Evolutionary conservation across 2,797 vertebrate genomes (phyloP).

Genomic region (Microcaecilia unicolor): DNA sequence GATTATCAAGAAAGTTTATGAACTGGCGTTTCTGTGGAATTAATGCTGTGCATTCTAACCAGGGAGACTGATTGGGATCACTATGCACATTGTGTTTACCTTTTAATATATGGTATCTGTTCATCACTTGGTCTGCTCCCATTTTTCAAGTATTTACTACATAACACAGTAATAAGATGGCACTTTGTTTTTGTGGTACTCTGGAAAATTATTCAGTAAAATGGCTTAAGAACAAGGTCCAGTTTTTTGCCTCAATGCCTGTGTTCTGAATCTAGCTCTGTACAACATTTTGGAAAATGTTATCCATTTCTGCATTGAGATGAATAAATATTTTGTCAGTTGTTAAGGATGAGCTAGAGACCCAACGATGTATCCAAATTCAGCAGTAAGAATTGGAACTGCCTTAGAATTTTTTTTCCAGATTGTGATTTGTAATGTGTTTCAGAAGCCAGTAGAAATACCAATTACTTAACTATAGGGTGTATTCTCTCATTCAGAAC

Average conservation of each 20-base stretch:
- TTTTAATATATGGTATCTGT: too few species aligned
- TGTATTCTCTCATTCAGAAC: too few species aligned
- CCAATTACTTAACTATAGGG: conserved; percentile 45
- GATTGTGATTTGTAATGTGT: conserved; percentile 52
- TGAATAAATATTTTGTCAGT: conserved; percentile 84
- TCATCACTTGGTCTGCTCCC: background rate
- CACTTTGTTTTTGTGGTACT: conserved; percentile 44
- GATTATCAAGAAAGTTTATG: too few species aligned
- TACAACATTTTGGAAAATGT: conserved; percentile 70
- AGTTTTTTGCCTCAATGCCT: conserved; percentile 61
- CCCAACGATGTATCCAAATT: conserved; percentile 56
- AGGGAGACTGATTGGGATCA: too few species aligned
- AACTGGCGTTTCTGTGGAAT: too few species aligned
- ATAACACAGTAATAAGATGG: conserved; percentile 16
- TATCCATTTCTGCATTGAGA: conserved; percentile 53
- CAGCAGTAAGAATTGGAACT: conserved; percentile 59
- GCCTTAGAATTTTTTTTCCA: conserved; percentile 65
- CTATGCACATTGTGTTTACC: too few species aligned
- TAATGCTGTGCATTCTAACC: too few species aligned
- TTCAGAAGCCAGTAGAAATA: conserved; percentile 61
- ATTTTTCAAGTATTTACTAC: conserved; percentile 6
- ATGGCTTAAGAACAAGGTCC: conserved; percentile 39
- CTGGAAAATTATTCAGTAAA: conserved; percentile 58
- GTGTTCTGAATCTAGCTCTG: conserved; percentile 60
- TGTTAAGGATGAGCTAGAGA: conserved; percentile 77